A percentile compares a stretch with the other conserved stretches of the same genome.
Conservation (phyloP, 2,797 vertebrate genomes). For the Coilia nasus region DNA sequence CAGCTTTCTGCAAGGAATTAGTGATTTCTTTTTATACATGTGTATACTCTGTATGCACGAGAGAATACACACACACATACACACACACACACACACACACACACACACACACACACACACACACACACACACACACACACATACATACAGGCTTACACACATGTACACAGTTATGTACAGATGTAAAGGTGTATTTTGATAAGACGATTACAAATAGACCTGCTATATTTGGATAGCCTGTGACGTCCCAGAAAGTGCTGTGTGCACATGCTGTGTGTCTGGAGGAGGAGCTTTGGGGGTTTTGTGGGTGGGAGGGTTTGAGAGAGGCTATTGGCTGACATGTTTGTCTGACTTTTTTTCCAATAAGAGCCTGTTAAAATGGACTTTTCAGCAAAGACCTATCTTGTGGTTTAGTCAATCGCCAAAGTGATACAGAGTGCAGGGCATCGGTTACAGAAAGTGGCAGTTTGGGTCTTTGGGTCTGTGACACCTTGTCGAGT, state of each 20-base stretch:
- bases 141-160: background rate
- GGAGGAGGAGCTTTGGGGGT: background rate
- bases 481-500: constrained; percentile 1
- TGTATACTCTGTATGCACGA: too few relatives aligned
- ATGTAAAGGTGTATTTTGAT: background rate
- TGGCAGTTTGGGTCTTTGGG: background rate
- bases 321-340: background rate
- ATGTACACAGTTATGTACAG: background rate
- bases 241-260: background rate
- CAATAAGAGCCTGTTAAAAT: background rate
- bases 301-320: background rate
- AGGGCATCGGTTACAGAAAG: background rate
- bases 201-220: background rate
- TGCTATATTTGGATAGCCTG: background rate
- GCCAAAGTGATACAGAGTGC: background rate
- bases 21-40: too few relatives aligned
- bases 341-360: background rate
- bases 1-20: too few relatives aligned
- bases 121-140: too few relatives aligned
- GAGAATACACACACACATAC: too few relatives aligned
- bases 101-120: too few relatives aligned
- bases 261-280: background rate
- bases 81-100: too few relatives aligned
- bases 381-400: background rate
- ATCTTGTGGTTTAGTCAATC: background rate